Evolutionary conservation across 64 coral and sea anemone genomes (phyloP), one percentile per base, ranked within the genome.

Genomic region (Catalaphyllia jardinei): DNA sequence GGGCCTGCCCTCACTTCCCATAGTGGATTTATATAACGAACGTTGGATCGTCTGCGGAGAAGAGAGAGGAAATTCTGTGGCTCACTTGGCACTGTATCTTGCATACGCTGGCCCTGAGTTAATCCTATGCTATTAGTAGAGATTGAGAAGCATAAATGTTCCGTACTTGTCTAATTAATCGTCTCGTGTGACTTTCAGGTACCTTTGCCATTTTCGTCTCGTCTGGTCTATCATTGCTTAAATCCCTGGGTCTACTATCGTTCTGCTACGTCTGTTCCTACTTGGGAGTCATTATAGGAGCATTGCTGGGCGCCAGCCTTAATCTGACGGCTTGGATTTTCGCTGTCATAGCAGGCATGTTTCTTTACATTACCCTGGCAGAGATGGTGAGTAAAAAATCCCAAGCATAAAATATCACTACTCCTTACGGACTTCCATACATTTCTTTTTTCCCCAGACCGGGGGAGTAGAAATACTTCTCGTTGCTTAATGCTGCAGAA

Each of bases 331-430:
- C 76, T 19, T 93, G 91, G 91, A 93, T 97, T 79, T 97, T 97
- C 65, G 88, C 91, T 9, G 89, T 97, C 9, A 88, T 92, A 16
- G 95, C 91, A 39, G 95, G 95, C 10, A 97, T 97, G 95, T 97
- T 97, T 76, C 78, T 97, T n/a, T 97, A 91, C 29, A 33, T 97
- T 13, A 73, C 95, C 4, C 88, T 97, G 10, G 72, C 92, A 29
- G 92, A 94, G 75, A 97, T 94, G 95, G 95, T 97, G 90, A 82
- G 82, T 74, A 57, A 42, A 31, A 50, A 27, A 19, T 31, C 4
- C 19, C 17, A 57, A 7, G 74, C 28, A 38, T 20, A 11, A 18
- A 42, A 76, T 25, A 8, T 71, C 10, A 4, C 30, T 31, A 29
- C 59, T 25, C 75, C 29, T 20, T n/a, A n/a, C 19, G 2, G 18